phyloP scores from a whole-genome alignment of 2,797 vertebrate genomes.

The Erithacus rubecula region DNA sequence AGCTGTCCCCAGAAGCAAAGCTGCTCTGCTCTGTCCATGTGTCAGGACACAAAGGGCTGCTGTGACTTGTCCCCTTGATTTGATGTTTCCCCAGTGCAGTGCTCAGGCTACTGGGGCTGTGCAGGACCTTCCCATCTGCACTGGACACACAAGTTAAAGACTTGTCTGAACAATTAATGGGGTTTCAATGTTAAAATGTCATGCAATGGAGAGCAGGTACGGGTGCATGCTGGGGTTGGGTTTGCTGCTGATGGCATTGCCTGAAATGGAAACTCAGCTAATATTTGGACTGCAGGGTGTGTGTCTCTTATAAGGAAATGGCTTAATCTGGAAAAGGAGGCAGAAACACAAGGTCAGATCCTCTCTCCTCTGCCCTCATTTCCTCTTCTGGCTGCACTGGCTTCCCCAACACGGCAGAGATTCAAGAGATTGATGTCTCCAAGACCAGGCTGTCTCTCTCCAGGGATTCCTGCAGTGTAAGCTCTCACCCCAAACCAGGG shows the following conservation, averaged over 20 bases:
- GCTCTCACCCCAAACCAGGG: not conserved
- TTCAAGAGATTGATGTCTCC: not conserved
- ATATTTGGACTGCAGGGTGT: slow-evolving; percentile 55
- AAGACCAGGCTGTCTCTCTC: not conserved
- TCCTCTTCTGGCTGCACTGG: not conserved
- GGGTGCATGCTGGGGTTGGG: not conserved
- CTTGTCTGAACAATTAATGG: not conserved
- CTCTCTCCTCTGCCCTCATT: slow-evolving; percentile 17
- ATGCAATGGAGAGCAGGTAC: not conserved
- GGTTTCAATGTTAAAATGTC: not conserved
- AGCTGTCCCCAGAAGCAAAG: not conserved
- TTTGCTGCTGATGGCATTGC: not conserved
- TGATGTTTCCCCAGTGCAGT: not conserved
- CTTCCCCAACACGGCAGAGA: not conserved
- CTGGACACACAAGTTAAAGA: not conserved
- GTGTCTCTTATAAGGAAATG: slow-evolving; percentile 25
- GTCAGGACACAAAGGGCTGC: not conserved
- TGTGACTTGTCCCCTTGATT: not conserved
- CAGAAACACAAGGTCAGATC: slow-evolving; percentile 43
- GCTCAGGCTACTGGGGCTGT: not conserved
- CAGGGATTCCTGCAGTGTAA: not conserved
- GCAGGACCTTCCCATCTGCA: not conserved
- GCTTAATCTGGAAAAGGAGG: slow-evolving; percentile 31
- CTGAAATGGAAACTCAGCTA: slow-evolving; percentile 40
- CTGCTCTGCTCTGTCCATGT: rapidly evolving